Conservation (phyloP, 2,113 vertebrate genomes). For the Jaculus jaculus region DNA sequence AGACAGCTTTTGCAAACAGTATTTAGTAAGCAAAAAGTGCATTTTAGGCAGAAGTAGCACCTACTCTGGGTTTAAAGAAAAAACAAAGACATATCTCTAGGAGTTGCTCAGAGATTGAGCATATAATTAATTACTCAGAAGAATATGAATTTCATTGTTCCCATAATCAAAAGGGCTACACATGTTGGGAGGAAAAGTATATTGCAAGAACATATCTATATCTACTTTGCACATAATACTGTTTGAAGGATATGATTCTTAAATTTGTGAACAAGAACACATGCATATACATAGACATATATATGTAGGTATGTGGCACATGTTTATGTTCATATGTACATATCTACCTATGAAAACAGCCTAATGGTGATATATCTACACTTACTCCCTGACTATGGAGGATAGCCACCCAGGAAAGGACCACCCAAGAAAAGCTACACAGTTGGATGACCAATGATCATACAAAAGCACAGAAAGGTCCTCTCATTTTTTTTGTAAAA, state of each 20-base stretch:
- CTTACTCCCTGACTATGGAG: not conserved
- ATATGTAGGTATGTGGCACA: not conserved
- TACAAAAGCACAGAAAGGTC: conserved; percentile 40
- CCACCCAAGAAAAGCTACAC: conserved; percentile 1
- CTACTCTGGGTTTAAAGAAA: not conserved
- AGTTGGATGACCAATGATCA: not conserved
- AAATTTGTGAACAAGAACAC: not conserved
- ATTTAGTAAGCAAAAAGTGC: conserved; percentile 37
- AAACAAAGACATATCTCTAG: no score
- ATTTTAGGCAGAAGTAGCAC: not conserved
- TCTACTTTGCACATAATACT: conserved; percentile 6
- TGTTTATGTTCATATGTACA: no score
- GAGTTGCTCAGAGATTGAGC: not conserved
- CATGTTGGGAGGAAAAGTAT: not conserved
- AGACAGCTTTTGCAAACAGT: conserved; percentile 27
- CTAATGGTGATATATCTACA: not conserved
- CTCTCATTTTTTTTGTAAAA: no score
- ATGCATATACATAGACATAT: not conserved
- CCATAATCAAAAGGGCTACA: not conserved
- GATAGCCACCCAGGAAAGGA: conserved; percentile 26
- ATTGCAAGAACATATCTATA: not conserved
- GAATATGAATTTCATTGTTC: conserved; percentile 10
- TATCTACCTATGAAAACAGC: not conserved
- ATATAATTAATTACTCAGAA: conserved; percentile 18
- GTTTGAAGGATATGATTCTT: not conserved